These are phyloP conservation scores for Corythornis madagascariensis DNA, from an alignment of 2,113 vertebrate species.

Conservation along the genomic window DNA sequence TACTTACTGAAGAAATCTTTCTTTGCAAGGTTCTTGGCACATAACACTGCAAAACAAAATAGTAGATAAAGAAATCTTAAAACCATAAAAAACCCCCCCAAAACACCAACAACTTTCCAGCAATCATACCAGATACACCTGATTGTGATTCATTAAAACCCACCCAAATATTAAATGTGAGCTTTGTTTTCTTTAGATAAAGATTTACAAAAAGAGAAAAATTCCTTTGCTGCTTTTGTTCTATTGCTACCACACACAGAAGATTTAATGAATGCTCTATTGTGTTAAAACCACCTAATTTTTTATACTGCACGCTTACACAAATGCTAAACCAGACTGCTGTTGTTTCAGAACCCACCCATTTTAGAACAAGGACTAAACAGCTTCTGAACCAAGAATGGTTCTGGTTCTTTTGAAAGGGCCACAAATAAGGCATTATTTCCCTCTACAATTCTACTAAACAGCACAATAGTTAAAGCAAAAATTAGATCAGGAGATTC, in stretches of 20 bases:
- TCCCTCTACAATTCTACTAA: neutral
- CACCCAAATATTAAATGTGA: neutral
- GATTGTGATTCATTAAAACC: neutral
- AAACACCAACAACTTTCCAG: neutral
- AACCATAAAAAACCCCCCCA: neutral
- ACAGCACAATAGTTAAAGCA: neutral
- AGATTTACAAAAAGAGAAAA: neutral
- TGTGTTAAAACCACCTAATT: neutral
- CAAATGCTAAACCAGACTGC: neutral
- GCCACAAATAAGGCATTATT: neutral
- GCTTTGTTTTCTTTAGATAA: neutral
- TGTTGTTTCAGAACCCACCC: neutral
- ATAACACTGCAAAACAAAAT: constrained; percentile 88
- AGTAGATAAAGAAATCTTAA: constrained; percentile 28
- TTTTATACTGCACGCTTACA: neutral
- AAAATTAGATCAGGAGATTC: constrained; percentile 16
- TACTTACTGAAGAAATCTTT: constrained; percentile 99
- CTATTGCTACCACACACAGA: neutral
- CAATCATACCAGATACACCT: neutral
- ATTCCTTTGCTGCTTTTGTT: neutral
- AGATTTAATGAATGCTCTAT: neutral
- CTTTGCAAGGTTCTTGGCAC: constrained; percentile 99
- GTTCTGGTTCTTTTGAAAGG: neutral
- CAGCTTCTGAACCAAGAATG: neutral
- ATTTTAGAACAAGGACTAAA: neutral